These are phyloP conservation scores for Brachionus paranguensis DNA, from an alignment of 1,140 invertebrate genomes.

Conservation along the genomic window DNA sequence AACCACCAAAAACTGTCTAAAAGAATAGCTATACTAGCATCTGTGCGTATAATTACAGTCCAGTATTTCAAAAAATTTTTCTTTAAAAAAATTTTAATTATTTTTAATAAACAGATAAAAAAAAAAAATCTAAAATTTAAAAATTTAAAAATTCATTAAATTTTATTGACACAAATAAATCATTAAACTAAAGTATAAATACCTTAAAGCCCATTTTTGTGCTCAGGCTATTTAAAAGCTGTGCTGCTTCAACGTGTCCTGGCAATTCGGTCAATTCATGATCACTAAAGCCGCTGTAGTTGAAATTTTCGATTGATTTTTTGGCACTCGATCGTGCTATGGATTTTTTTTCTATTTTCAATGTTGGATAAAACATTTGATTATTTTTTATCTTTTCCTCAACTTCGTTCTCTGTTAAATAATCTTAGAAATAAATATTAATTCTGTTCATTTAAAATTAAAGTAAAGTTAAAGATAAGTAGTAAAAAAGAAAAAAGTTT, in stretches of 20 bases:
- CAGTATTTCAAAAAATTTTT: slow-evolving; percentile 36
- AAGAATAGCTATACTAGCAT: slow-evolving; percentile 2
- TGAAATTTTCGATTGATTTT: slow-evolving; percentile 1
- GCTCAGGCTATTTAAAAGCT: slow-evolving; percentile 15
- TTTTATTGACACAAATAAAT: too few relatives aligned
- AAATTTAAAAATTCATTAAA: not conserved
- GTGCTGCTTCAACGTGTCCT: slow-evolving; percentile 10
- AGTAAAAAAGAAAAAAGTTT: not conserved
- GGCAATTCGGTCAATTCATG: slow-evolving; percentile 32
- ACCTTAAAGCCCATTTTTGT: slow-evolving; percentile 31
- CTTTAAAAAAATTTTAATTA: not conserved
- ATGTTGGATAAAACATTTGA: slow-evolving; percentile 20
- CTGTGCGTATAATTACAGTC: not conserved
- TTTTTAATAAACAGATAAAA: not conserved
- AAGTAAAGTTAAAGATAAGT: not conserved
- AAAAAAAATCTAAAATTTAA: too few relatives aligned
- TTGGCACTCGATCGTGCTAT: not conserved
- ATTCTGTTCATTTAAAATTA: not conserved
- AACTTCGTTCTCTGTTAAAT: not conserved
- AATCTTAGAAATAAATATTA: not conserved
- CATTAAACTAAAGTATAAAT: not conserved
- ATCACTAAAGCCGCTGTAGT: slow-evolving; percentile 9
- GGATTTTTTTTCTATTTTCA: slow-evolving; percentile 4
- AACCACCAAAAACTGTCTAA: slow-evolving; percentile 39
- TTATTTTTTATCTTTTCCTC: not conserved